Evolutionary conservation across 1,140 invertebrate genomes (phyloP), one percentile per base, ranked within the genome.

Genomic region (Macrobrachium nipponense): DNA sequence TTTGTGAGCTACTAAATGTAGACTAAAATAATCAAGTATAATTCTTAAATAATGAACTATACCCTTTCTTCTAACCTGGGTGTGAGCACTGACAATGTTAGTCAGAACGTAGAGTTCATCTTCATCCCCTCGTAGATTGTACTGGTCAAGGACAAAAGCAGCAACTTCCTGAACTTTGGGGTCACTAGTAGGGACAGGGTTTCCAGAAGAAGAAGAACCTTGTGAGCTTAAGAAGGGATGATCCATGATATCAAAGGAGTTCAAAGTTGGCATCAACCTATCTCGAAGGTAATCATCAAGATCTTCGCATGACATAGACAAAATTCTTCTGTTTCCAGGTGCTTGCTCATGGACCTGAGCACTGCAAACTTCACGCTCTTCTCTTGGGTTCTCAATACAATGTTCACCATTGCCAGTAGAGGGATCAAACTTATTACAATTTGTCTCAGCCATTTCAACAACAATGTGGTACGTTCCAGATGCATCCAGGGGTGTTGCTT

Each of bases 111-210:
- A 87, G 44, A 89, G 51, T n/a, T 89, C 88, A 43, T 89, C 88
- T 60, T 89, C 88, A 72, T 89, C 88, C 17, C 79, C 82, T n/a
- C 82, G 75, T 12, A 89, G 79, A 64, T 89, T 89, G 72, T 85
- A 89, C 72, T 87, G 88, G 7, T 87, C 75, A 7, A 80, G 75
- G 11, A 89, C 86, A 70, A 89, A 87, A 11, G 70, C 75, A 20
- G 85, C 88, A 51, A 72, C 72, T 20, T 87, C 43, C 14, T 59
- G 66, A 8, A 89, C 84, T 66, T 12, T 59, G 11, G 86, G 76
- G 62, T 87, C 86, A 81, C 81, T 87, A 70, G 36, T 78, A 8
- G 88, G 62, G 23, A 81, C 58, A 58, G 43, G 81, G 60, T 66
- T 78, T 20, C 84, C 82, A 36, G 85, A 73, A 80, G 14, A 36